These are phyloP conservation scores for Oryzias dopingdopingensis DNA, from an alignment of 2,797 vertebrate species.

Conservation along the genomic window DNA sequence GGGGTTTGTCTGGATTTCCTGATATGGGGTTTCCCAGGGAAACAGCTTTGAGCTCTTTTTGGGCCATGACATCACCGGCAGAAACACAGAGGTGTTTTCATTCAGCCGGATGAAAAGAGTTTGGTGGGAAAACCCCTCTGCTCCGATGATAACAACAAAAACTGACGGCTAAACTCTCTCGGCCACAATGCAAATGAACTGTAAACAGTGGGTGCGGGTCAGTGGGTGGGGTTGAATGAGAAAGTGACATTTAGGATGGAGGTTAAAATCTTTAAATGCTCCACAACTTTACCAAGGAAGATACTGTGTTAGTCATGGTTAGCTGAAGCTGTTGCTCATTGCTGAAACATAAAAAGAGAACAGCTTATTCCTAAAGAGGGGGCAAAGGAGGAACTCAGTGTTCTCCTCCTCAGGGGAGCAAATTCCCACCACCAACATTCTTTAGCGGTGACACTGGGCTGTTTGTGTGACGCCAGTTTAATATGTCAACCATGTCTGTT, in stretches of 20 bases:
- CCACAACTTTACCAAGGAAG: background rate
- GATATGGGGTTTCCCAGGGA: slow-evolving; percentile 72
- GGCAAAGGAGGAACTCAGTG: slow-evolving; percentile 11
- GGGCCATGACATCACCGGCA: slow-evolving; percentile 69
- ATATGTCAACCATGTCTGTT: slow-evolving; percentile 60
- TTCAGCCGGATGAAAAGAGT: slow-evolving; percentile 37
- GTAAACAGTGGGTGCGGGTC: slow-evolving; percentile 34
- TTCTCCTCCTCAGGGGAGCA: slow-evolving; percentile 34
- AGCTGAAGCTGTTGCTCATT: background rate
- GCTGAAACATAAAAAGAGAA: slow-evolving; percentile 25
- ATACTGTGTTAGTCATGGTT: background rate
- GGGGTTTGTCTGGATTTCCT: slow-evolving; percentile 48
- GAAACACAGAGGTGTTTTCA: slow-evolving; percentile 67
- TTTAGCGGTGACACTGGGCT: slow-evolving; percentile 39
- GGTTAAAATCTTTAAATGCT: slow-evolving; percentile 2
- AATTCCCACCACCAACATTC: slow-evolving; percentile 43
- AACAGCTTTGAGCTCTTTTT: slow-evolving; percentile 64
- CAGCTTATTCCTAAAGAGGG: slow-evolving; percentile 44
- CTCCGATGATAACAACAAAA: slow-evolving; percentile 52
- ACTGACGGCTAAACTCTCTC: slow-evolving; percentile 16
- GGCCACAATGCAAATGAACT: slow-evolving; percentile 63
- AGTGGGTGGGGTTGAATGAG: background rate
- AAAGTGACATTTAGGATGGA: background rate
- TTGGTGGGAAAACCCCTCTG: slow-evolving; percentile 65
- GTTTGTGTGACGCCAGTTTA: slow-evolving; percentile 52